Evolutionary conservation across 2,888 invertebrate genomes (phyloP).

Genomic region (Geotrupes spiniger): DNA sequence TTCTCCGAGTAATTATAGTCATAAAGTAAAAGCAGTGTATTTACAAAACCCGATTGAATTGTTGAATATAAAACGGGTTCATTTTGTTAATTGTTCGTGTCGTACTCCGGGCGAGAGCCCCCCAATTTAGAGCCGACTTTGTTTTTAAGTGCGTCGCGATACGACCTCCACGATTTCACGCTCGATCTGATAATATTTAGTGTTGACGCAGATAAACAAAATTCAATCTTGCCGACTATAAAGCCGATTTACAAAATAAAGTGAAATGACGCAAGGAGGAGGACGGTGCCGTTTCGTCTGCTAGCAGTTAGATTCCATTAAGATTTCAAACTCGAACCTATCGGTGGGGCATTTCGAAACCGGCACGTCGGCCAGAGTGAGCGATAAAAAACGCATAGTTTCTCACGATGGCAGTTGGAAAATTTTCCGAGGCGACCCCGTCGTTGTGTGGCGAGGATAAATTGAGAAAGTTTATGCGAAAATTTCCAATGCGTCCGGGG

Average conservation of each 20-base stretch:
- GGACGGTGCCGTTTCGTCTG: conserved; percentile 17
- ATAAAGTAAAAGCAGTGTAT: conserved; percentile 11
- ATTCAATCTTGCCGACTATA: conserved; percentile 23
- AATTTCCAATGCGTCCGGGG: no score
- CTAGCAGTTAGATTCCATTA: conserved; percentile 12
- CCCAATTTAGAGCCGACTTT: no score
- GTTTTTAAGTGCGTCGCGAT: no score
- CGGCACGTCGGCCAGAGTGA: no score
- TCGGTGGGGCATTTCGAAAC: background rate
- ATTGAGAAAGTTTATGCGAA: no score
- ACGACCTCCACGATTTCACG: background rate
- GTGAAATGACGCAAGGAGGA: conserved; percentile 15
- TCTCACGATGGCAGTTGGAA: no score
- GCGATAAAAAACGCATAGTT: no score
- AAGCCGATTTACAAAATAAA: conserved; percentile 24
- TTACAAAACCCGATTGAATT: conserved; percentile 11
- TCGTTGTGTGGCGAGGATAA: no score
- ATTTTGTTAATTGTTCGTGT: conserved; percentile 3
- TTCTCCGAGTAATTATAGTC: conserved; percentile 11
- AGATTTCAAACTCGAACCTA: background rate
- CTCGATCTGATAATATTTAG: conserved; percentile 2
- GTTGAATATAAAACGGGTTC: conserved; percentile 9
- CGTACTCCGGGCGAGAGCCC: no score
- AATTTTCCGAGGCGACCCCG: no score
- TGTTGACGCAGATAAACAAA: conserved; percentile 20